Conservation (phyloP, 1,140 invertebrate species). For the Sitobion miscanthi region DNA sequence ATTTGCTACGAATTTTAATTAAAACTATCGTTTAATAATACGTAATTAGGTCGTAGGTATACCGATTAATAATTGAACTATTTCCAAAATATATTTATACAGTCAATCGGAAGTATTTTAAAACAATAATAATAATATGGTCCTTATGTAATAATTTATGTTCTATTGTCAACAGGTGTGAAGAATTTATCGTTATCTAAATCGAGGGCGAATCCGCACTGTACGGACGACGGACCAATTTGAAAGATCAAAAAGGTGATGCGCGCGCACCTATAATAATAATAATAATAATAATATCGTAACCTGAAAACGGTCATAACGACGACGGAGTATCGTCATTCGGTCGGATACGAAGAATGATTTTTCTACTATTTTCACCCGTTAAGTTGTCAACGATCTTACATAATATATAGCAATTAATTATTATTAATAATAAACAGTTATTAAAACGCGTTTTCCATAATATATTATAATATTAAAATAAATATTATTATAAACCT, state of each 20-base stretch:
- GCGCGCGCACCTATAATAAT: too few relatives aligned
- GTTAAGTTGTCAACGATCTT: neutral
- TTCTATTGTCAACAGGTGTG: neutral
- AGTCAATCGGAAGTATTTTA: neutral
- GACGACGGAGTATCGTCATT: too few relatives aligned
- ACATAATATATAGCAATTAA: too few relatives aligned
- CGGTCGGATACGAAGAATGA: too few relatives aligned
- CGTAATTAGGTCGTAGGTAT: neutral
- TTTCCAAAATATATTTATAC: neutral
- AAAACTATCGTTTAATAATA: neutral
- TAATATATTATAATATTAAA: neutral
- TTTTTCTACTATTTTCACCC: neutral
- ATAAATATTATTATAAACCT: neutral
- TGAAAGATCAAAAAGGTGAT: too few relatives aligned
- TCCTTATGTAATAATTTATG: neutral
- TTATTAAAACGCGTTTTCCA: neutral
- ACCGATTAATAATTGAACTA: neutral
- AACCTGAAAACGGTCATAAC: too few relatives aligned
- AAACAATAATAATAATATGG: neutral
- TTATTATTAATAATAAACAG: neutral
- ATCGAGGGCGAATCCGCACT: too few relatives aligned
- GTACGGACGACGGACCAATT: too few relatives aligned
- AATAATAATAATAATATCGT: too few relatives aligned
- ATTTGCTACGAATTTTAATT: neutral
- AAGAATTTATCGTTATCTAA: neutral